Evolutionary conservation across 1,140 invertebrate species (phyloP).

Genomic region (Tetraneura akinire): DNA sequence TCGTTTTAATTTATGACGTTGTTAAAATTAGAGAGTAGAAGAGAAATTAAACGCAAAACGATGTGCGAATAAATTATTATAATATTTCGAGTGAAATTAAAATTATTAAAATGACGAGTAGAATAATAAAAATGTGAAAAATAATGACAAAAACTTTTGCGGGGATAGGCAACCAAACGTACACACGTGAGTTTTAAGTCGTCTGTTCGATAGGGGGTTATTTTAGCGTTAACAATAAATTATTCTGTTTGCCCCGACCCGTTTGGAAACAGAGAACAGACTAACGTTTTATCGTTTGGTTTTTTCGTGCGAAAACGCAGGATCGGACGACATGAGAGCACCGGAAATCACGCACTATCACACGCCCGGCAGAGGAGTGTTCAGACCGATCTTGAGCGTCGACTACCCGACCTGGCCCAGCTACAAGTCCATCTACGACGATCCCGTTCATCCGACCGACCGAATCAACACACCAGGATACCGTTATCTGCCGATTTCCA

Average conservation of each 20-base stretch:
- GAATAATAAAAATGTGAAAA: too few relatives aligned
- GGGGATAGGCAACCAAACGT: not conserved
- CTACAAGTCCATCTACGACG: constrained; percentile 82
- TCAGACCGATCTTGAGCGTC: constrained; percentile 63
- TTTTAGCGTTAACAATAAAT: too few relatives aligned
- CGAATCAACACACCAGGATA: constrained; percentile 82
- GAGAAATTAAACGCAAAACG: too few relatives aligned
- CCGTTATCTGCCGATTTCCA: constrained; percentile 83
- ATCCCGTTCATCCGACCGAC: constrained; percentile 74
- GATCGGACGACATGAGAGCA: constrained; percentile 85
- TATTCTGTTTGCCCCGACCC: too few relatives aligned
- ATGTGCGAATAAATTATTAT: too few relatives aligned
- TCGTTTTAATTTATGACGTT: not conserved
- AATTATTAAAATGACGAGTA: too few relatives aligned
- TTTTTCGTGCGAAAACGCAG: constrained; percentile 60
- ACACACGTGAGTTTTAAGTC: not conserved
- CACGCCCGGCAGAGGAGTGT: constrained; percentile 68
- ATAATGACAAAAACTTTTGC: too few relatives aligned
- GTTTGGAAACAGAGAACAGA: too few relatives aligned
- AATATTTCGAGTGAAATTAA: too few relatives aligned
- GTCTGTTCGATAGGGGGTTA: too few relatives aligned
- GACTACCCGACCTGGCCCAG: constrained; percentile 69
- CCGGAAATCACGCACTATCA: constrained; percentile 73
- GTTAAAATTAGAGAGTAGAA: too few relatives aligned
- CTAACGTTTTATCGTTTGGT: not conserved